Conservation (phyloP, 2,888 invertebrate genomes). For the Axea sp. region DNA sequence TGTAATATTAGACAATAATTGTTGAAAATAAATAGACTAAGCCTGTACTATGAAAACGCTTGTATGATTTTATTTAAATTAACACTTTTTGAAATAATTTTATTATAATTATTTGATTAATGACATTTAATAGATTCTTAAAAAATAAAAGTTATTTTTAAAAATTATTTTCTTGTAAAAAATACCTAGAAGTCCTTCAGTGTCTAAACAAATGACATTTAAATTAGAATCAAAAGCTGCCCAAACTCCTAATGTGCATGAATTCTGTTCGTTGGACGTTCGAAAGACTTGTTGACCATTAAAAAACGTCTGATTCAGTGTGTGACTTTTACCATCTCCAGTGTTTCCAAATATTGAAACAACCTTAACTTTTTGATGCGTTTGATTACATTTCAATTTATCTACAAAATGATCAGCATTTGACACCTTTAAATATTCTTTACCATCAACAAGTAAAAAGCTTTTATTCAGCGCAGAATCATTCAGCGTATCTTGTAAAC, state of each 20-base stretch:
- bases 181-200: constrained; percentile 87
- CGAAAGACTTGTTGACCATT: constrained; percentile 82
- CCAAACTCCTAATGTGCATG: constrained; percentile 90
- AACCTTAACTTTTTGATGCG: constrained; percentile 85
- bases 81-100: too few species aligned
- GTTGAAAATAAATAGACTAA: too few species aligned
- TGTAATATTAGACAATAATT: too few species aligned
- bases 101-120: too few species aligned
- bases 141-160: too few species aligned
- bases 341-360: constrained; percentile 92
- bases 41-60: too few species aligned
- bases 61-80: too few species aligned
- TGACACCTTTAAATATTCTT: constrained; percentile 82
- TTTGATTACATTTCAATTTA: constrained; percentile 79
- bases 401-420: constrained; percentile 81
- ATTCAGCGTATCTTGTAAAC: constrained; percentile 57
- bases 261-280: constrained; percentile 84
- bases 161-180: too few species aligned
- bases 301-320: constrained; percentile 86
- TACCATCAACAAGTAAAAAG: constrained; percentile 83
- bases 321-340: constrained; percentile 90
- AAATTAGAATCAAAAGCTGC: constrained; percentile 85
- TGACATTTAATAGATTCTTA: too few species aligned
- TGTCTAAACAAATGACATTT: constrained; percentile 87
- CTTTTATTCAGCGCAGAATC: constrained; percentile 72